Percentiles rank a stretch among this genome's conserved stretches.
These are phyloP conservation scores for Epinephelus fuscoguttatus DNA, from an alignment of 2,113 vertebrate species.

Conservation along the genomic window DNA sequence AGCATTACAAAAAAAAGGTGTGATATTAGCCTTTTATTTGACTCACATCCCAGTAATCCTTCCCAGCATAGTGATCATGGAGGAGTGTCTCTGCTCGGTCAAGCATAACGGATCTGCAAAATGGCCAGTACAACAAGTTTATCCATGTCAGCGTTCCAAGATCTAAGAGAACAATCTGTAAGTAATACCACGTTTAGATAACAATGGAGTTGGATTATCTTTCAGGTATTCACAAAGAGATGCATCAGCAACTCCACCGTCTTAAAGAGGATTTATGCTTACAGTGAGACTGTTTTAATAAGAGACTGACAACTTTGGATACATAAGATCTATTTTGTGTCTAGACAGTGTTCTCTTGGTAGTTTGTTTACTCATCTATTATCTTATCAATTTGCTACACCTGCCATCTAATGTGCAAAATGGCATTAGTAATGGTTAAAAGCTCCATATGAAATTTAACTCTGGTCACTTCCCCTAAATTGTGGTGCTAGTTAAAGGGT, in stretches of 20 bases:
- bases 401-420: not conserved
- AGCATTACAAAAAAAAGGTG: not conserved
- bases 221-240: not conserved
- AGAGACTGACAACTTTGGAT: not conserved
- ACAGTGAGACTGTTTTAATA: not conserved
- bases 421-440: not conserved
- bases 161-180: not conserved
- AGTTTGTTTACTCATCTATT: not conserved
- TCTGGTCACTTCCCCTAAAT: not conserved
- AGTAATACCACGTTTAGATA: not conserved
- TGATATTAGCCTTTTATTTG: not conserved
- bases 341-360: not conserved
- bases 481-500: not conserved
- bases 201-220: constrained; percentile 13
- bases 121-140: not conserved
- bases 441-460: not conserved
- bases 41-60: constrained; percentile 98
- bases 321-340: not conserved
- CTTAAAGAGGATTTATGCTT: not conserved
- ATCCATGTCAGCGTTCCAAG: not conserved
- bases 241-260: not conserved
- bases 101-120: constrained; percentile 88
- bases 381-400: not conserved
- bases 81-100: constrained; percentile 98
- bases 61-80: constrained; percentile 96